Base-by-base conservation (phyloP, 2,888 invertebrate genomes). In the Pyrrhosoma nymphula region DNA sequence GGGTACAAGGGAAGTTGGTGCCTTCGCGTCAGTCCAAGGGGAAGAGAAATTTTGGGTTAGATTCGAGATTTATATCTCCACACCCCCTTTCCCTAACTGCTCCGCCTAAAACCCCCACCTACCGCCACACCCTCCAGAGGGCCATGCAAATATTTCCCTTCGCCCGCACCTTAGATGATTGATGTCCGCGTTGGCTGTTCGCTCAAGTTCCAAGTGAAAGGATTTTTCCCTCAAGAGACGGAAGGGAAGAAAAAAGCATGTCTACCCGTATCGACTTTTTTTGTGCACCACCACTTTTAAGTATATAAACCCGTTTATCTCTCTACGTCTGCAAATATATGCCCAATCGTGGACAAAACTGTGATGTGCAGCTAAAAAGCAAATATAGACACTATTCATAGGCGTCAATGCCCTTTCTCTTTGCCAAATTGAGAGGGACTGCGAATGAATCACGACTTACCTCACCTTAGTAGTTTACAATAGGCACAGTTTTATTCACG, bases 141-240 rank as follows among this genome's bases (percentile, higher is more conserved):
- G 35, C 30, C 75, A 82, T 82, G 75, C 75, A 82, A 82, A 69
- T 39, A n/a, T 91, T 91, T 63, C 63, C 39, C 60, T 35, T 23
- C 35, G 35, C 63, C 23, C 39, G 23, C 93, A 69, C 47, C 69
- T 69, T 26, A 39, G 69, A 55, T 75, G 93, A 93, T 93, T 93
- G 63, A 93, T 91, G 91, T 56, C 89, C 47, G 23, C 23, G 26
- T 16, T 39, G 39, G 35, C 90, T 39, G 35, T 69, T 93, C n/a
- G 6, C 93, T 47, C 63, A 69, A 69, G 39, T 35, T 63, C 91
- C n/a, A 39, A 93, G 93, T 93, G 93, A 93, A 93, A 69, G 93
- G 91, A 91, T 82, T 82, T 82, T 82, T 69, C 69, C 75, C 75
- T 30, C 23, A 30, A 82, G 75, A 82, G 75, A 82, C 75, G 35